These are phyloP conservation scores for Galago senegalensis DNA, from an alignment of 2,797 vertebrate species.

Conservation along the genomic window DNA sequence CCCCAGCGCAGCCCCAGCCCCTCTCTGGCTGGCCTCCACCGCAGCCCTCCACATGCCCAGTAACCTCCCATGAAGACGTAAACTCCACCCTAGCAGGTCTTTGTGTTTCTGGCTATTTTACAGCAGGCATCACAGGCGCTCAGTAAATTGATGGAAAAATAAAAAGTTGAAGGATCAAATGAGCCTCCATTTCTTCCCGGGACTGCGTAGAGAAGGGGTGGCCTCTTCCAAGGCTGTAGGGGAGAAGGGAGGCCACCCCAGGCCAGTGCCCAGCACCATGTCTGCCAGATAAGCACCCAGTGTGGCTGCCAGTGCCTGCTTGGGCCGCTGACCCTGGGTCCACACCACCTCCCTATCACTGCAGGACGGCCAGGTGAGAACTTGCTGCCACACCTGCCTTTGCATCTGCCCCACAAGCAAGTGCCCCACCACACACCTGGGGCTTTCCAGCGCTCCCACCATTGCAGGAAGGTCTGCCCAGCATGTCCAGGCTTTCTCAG, in stretches of 20 bases:
- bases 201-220: accelerated
- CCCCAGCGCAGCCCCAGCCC: background rate
- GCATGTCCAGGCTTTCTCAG: too few relatives aligned
- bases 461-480: background rate
- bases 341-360: accelerated
- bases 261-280: accelerated
- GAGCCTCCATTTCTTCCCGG: too few relatives aligned
- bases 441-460: background rate
- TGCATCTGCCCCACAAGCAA: background rate
- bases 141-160: background rate
- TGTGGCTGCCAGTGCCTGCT: background rate
- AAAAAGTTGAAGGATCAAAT: background rate
- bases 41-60: accelerated
- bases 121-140: background rate
- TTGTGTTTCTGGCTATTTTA: background rate
- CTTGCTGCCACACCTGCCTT: background rate
- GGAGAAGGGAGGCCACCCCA: background rate
- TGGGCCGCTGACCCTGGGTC: too few relatives aligned
- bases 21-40: too few relatives aligned
- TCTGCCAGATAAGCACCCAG: background rate
- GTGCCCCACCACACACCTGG: too few relatives aligned
- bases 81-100: background rate
- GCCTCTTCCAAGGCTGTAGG: background rate
- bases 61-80: background rate
- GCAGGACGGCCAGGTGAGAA: accelerated